Base-by-base conservation (phyloP, 2,113 vertebrate species). In the Progne subis region DNA sequence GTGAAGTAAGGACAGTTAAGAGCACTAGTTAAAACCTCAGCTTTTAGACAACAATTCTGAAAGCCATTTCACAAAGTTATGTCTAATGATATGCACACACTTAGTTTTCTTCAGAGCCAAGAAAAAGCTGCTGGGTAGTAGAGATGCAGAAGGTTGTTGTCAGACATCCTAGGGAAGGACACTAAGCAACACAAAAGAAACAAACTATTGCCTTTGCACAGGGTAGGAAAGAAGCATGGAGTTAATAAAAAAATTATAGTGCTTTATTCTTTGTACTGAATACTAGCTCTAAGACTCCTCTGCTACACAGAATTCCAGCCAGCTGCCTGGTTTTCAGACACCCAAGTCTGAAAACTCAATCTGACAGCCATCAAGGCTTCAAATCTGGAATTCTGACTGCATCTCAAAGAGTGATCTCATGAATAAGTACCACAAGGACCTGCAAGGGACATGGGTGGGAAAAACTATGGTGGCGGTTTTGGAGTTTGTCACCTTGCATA, bases 1-100 rank as follows among this genome's bases (percentile, higher is more conserved):
- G 8, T 14, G 10, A 82, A 90, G 79, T 63, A 85, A 88, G 71
- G 47, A 67, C 71, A 63, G 31, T 77, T 90, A 86, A 94, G 89
- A 92, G 71, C 47, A 90, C 7, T 46, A 18, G 44, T 91, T 91
- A 86, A 95, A 92, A 43, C 21, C 17, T 55, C 56, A 52, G 67
- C 19, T 52, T 90, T 78, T 52, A 86, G 60, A 47, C 19, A 0
- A 61, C 8, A 47, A 43, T 57, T 94, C 71, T 59, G 43, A 88
- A 88, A 79, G 24, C 34, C 34, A 25, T 74, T 80, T 92, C 78
- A 83, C 31, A n/a, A 57, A 49, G 18, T 8, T 6, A 57, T 79
- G 70, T 31, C 6, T 57, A n/a, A 26, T 3, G 2, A 29, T 55
- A 41, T 6, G 41, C 12, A 46, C 12, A 46, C 14, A 31, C 5